Conservation (phyloP, 2,797 vertebrate genomes). For the Gila robusta region DNA sequence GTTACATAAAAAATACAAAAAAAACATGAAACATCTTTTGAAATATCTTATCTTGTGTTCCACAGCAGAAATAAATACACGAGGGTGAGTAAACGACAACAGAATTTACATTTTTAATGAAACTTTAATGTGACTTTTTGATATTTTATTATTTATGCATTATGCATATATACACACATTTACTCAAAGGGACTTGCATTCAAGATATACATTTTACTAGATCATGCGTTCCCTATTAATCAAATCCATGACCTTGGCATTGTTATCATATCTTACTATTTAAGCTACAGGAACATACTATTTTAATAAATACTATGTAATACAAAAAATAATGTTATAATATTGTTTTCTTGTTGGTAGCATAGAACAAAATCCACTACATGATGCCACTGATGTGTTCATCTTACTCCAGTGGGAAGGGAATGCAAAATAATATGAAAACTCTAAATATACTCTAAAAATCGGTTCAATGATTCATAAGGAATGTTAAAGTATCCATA, state of each 20-base stretch:
- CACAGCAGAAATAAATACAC: not conserved
- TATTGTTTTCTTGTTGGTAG: not conserved
- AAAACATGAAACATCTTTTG: not conserved
- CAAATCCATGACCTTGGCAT: not conserved
- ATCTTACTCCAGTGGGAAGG: not conserved
- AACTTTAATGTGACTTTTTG: not conserved
- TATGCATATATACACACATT: not conserved
- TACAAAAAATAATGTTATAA: not conserved
- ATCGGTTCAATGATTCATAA: conserved; percentile 18
- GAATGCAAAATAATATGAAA: conserved; percentile 1
- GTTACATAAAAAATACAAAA: not conserved
- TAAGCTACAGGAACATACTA: not conserved
- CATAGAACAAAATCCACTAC: not conserved
- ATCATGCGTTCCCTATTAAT: not conserved
- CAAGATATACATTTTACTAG: not conserved
- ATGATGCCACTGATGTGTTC: not conserved
- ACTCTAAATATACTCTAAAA: not conserved
- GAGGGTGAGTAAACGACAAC: not conserved
- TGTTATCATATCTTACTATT: not conserved
- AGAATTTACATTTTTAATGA: not conserved
- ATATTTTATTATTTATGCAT: not conserved
- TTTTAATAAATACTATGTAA: not conserved
- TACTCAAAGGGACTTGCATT: not conserved
- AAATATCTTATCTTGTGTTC: not conserved
- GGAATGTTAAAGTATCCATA: conserved; percentile 37